Base-by-base conservation (phyloP, 2,113 vertebrate genomes). In the Columba livia region DNA sequence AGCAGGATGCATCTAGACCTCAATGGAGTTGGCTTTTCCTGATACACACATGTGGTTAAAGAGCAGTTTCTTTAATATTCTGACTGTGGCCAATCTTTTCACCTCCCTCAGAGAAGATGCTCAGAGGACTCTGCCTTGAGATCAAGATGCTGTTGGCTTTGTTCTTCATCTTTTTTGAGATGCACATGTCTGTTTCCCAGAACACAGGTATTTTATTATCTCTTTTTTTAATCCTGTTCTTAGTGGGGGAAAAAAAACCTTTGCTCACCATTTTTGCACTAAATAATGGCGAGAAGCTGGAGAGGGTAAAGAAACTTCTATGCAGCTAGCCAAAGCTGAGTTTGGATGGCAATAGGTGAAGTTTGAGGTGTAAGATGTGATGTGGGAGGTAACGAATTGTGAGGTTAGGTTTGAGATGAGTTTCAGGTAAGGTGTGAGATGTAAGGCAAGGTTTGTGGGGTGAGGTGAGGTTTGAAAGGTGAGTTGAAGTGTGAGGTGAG, bases 71-170 rank as follows among this genome's bases (percentile, higher is more conserved):
- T 89, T 81, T 62, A 60, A 1, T 7, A 34, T 70, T 34, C 75
- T 81, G 12, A 36, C 51, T 71, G 11, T 70, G 31, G 31, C n/a
- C 26, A 15, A 65, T 79, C 16, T 74, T 81, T 81, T 90, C 38
- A 77, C 3, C 12, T 50, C 61, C 58, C 61, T 36, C 74, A 95
- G 79, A 93, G 51, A 70, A 38, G 47, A 96, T 88, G 44, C 31
- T 84, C 82, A 62, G 61, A 66, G 42, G 3, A 28, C 51, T 74
- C 66, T 71, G 29, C 50, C 47, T 79, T 48, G 96, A 87, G 67
- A 96, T 96, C 96, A 97, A 95, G 91, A 90, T 88, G 61, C 18
- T 83, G 16, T 51, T 96, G 61, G 74, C 64, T 50, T 44, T 71
- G 36, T 44, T 96, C 54, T 21, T 92, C 71, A 18, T 97, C 24